Evolutionary conservation across 2,888 invertebrate genomes (phyloP).

Genomic region (Protonemura montana): DNA sequence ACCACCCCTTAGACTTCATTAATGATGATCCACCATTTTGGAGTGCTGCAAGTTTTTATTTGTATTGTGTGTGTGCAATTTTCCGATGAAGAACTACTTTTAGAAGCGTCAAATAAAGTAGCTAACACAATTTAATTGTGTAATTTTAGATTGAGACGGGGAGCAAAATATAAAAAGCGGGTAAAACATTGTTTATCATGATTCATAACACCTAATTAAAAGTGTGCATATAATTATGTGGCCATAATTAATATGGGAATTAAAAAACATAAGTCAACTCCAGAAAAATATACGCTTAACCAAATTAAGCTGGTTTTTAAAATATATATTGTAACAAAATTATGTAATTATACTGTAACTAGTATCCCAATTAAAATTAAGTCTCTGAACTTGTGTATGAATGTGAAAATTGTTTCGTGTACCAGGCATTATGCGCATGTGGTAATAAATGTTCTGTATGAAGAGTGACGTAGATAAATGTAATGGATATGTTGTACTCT

Average conservation of each 20-base stretch:
- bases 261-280: not conserved
- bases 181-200: not conserved
- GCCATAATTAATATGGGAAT: not conserved
- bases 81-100: not conserved
- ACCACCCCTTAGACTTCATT: too few relatives aligned
- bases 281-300: not conserved
- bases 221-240: not conserved
- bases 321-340: not conserved
- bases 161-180: not conserved
- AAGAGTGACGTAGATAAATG: not conserved
- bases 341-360: not conserved
- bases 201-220: not conserved
- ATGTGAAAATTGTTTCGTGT: not conserved
- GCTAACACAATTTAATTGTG: not conserved
- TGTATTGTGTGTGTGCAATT: not conserved
- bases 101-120: not conserved
- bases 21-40: too few relatives aligned
- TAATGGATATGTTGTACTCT: not conserved
- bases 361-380: not conserved
- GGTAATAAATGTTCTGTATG: too few relatives aligned
- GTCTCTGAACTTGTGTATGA: not conserved
- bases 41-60: too few relatives aligned
- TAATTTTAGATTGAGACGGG: constrained; percentile 7
- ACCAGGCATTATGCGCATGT: not conserved
- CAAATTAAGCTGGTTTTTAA: not conserved